A percentile compares a stretch with the other conserved stretches of the same genome.
These are phyloP conservation scores for Recurvirostra avosetta DNA, from an alignment of 2,113 vertebrate genomes.

Conservation along the genomic window DNA sequence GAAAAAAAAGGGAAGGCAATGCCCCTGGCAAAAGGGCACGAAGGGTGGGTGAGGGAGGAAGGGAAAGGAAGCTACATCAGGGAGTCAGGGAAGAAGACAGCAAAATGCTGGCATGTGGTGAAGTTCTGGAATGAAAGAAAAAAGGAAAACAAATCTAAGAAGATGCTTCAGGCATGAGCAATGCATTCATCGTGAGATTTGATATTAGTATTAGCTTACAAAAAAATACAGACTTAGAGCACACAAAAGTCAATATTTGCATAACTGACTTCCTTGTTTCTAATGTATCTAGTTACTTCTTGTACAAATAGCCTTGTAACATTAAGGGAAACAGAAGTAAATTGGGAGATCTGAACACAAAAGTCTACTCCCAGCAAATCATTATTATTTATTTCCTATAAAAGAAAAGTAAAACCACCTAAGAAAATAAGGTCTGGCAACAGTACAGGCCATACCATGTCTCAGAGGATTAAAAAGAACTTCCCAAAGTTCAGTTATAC, in stretches of 20 bases:
- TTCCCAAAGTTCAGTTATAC: not conserved
- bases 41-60: not conserved
- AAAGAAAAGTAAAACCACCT: not conserved
- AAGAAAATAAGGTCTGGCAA: not conserved
- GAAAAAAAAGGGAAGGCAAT: not conserved
- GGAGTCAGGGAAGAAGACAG: accelerated
- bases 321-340: not conserved
- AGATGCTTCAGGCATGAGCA: not conserved
- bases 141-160: not conserved
- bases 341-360: not conserved
- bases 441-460: not conserved
- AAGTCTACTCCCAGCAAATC: not conserved
- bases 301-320: not conserved
- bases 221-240: not conserved
- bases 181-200: not conserved
- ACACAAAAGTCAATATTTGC: not conserved
- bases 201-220: not conserved
- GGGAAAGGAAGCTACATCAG: not conserved
- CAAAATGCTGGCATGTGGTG: not conserved
- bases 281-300: not conserved
- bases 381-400: not conserved
- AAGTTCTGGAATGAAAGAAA: not conserved
- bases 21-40: not conserved
- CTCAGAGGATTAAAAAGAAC: not conserved
- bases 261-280: not conserved